Base-by-base conservation (phyloP, 2,113 vertebrate genomes). In the Phalacrocorax brasilianus region DNA sequence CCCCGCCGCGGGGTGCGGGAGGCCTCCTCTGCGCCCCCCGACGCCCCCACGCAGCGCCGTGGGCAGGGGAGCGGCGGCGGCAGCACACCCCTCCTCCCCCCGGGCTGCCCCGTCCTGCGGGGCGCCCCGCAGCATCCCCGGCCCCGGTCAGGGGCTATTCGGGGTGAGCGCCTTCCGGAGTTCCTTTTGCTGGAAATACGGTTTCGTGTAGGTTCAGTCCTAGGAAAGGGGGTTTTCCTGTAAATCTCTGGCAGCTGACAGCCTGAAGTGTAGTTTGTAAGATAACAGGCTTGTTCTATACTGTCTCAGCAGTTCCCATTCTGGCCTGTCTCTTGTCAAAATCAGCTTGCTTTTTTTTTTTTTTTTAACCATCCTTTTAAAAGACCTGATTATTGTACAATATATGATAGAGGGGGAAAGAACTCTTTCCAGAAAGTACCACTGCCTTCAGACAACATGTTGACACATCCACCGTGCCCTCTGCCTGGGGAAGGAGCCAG, bases 221-320 rank as follows among this genome's bases (percentile, higher is more conserved):
- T 78, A 86, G 87, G 89, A 89, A 96, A 49, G 70, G 62, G 28
- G 35, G 2, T 91, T 96, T 97, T 91, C 95, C 91, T 93, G 95
- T 97, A 97, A 97, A 95, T 97, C 97, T 96, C 88, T 95, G 91
- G 89, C 91, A 96, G 96, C 79, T 97, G 97, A 97, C 97, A 97
- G 95, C 85, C 92, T 96, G 95, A 97, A 96, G 96, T 97, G 96
- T 96, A 95, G 95, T 93, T 96, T 97, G 94, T 96, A 89, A 97
- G 96, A 97, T 97, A 96, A 97, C 97, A 96, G 95, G 66, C 93
- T 93, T 94, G 93, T 92, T 95, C 95, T 97, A 96, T 95, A 94
- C 94, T 96, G 91, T 94, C 92, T 95, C 96, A 95, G 92, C 94
- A 95, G 94, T 96, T 96, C 92, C 93, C 80, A 53, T 84, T 97